A percentile compares a stretch with the other conserved stretches of the same genome.
Conservation (phyloP, 2,797 vertebrate genomes). For the Clarias laeviceps region DNA sequence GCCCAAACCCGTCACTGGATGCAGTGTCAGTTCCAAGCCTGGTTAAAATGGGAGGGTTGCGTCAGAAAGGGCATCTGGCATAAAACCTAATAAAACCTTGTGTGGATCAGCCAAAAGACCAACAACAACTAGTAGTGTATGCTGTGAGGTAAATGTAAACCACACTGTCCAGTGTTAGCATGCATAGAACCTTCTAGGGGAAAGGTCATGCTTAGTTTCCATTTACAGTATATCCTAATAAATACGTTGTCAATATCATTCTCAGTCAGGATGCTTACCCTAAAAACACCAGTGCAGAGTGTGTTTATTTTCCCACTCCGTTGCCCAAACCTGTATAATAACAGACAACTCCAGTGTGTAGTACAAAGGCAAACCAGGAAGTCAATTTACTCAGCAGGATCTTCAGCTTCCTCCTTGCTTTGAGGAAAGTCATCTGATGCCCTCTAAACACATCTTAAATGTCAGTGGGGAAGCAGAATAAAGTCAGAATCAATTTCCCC, state of each 20-base stretch:
- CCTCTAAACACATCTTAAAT: conserved; percentile 42
- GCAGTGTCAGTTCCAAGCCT: too few species aligned
- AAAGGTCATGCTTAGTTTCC: too few species aligned
- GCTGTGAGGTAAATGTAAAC: not conserved
- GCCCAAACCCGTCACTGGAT: too few species aligned
- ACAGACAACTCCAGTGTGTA: not conserved
- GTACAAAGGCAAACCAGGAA: conserved; percentile 11
- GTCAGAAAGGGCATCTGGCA: too few species aligned
- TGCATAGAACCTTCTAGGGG: not conserved
- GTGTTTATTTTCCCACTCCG: not conserved
- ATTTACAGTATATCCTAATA: not conserved
- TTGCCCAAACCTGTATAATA: not conserved
- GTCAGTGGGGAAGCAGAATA: conserved; percentile 42
- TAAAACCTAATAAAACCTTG: too few species aligned
- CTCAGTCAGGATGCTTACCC: not conserved
- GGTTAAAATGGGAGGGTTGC: too few species aligned
- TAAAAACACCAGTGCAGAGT: not conserved
- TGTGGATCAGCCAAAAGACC: too few species aligned
- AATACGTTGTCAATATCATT: not conserved
- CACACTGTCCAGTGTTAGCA: not conserved
- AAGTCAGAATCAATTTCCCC: conserved; percentile 46
- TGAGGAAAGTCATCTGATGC: conserved; percentile 38
- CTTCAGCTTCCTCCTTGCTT: conserved; percentile 21
- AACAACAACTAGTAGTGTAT: not conserved
- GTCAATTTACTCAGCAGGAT: conserved; percentile 30